Percentiles rank a stretch among this genome's conserved stretches.
These are phyloP conservation scores for Molothrus aeneus DNA, from an alignment of 2,797 vertebrate species.

Conservation along the genomic window DNA sequence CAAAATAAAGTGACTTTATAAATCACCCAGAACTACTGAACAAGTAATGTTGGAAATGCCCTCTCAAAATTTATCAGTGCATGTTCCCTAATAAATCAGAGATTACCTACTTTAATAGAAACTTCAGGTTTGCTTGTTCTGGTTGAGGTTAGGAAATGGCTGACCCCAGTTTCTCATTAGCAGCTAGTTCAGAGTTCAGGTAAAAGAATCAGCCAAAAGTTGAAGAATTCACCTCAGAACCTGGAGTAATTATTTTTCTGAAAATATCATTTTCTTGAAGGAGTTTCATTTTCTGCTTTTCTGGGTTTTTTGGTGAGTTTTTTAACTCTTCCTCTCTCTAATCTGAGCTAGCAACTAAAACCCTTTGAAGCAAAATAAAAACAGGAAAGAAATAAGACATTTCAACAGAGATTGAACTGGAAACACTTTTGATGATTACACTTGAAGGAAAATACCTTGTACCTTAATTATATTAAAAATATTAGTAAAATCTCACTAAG, in stretches of 20 bases:
- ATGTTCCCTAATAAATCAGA: background rate
- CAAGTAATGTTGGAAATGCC: background rate
- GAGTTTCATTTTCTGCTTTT: background rate
- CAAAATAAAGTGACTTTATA: background rate
- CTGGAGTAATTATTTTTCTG: background rate
- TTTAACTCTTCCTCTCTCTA: background rate
- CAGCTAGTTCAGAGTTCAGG: background rate
- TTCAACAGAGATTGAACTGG: background rate
- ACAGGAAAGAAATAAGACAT: background rate
- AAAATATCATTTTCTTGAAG: background rate
- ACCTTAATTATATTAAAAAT: background rate
- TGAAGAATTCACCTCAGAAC: background rate
- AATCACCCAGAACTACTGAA: background rate
- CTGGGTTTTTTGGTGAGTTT: background rate
- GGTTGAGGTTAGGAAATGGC: background rate
- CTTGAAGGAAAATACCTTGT: background rate
- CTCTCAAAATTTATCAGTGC: background rate
- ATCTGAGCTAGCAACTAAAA: background rate
- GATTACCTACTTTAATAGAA: background rate
- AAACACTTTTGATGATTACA: background rate
- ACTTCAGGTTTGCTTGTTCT: background rate
- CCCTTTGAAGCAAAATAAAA: background rate
- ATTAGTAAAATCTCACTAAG: background rate
- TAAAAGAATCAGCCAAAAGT: background rate
- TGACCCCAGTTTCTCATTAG: background rate